Evolutionary conservation across 2,113 vertebrate species (phyloP), one percentile per base, ranked within the genome.

Genomic region (Rhinoptilus africanus): DNA sequence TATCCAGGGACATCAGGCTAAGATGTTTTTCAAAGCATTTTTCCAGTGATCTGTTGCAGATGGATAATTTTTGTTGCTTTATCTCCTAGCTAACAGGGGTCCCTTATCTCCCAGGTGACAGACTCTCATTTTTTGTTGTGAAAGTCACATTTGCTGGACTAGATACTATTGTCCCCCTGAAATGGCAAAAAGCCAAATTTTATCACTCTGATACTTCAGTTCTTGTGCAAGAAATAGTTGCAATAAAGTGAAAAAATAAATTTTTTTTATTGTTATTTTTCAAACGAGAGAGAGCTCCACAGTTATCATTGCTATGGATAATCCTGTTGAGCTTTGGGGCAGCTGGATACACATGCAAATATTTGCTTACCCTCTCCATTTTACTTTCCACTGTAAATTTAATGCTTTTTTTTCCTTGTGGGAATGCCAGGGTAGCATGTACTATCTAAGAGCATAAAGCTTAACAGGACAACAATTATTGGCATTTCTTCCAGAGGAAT

Each of bases 341-440:
- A 94, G 74, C 59, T 85, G 71, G 72, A 93, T 88, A 78, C 48
- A 84, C 22, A 63, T 50, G n/a, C 50, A 92, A 90, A 85, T 92
- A 92, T 79, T 95, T 94, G 69, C 91, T 93, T 91, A 86, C 47
- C 37, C 67, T 88, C 48, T 95, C 69, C 69, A 41, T 92, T 94
- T 89, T 62, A 28, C 56, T 93, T 93, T 62, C n/a, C 48, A 53
- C 24, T 89, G 54, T 75, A 91, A 85, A 86, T 56, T 23, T 71
- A 74, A 86, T 67, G 32, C 2, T 35, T 17, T 57, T 66, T 41
- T 77, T 75, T 27, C 21, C 60, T 84, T 66, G 12, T 96, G 80
- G 51, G 71, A 93, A 41, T 85, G 48, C 50, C 57, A 87, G 41
- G 56, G 23, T 67, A 89, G 34, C 2, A 2, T 54, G 18, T 57